Conservation (phyloP, 2,797 vertebrate genomes). For the Pseudomugil tenellus region DNA sequence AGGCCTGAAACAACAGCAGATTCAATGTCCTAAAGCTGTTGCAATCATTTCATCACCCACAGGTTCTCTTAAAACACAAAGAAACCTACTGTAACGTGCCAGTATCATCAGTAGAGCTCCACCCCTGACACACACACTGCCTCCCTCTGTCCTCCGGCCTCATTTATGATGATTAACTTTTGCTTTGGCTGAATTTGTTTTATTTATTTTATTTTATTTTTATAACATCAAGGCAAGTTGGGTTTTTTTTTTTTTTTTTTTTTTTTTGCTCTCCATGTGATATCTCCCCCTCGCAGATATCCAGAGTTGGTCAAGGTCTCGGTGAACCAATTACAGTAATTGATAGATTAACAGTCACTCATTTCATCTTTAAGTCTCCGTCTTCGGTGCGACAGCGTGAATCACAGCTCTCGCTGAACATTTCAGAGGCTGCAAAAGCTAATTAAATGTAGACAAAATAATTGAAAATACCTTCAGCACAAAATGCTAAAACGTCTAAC, state of each 20-base stretch:
- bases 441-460: slow-evolving; percentile 17
- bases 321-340: slow-evolving; percentile 53
- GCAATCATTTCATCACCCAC: slow-evolving; percentile 25
- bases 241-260: background rate
- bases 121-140: slow-evolving; percentile 9
- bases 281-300: slow-evolving; percentile 20
- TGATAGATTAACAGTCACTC: slow-evolving; percentile 35
- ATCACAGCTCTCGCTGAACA: slow-evolving; percentile 14
- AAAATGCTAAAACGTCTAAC: slow-evolving; percentile 12
- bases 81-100: slow-evolving; percentile 40
- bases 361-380: slow-evolving; percentile 31
- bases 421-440: slow-evolving; percentile 16
- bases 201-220: background rate
- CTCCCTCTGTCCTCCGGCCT: background rate
- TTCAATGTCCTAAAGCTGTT: slow-evolving; percentile 15
- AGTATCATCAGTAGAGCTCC: slow-evolving; percentile 32
- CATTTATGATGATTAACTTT: slow-evolving; percentile 48
- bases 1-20: slow-evolving; percentile 20
- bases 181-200: slow-evolving; percentile 10
- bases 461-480: slow-evolving; percentile 15
- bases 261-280: slow-evolving; percentile 1
- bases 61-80: slow-evolving; percentile 27
- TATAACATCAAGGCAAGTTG: background rate
- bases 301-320: slow-evolving; percentile 22
- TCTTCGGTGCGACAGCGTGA: slow-evolving; percentile 12